Conservation (phyloP, 2,113 vertebrate genomes). For the Colaptes auratus region DNA sequence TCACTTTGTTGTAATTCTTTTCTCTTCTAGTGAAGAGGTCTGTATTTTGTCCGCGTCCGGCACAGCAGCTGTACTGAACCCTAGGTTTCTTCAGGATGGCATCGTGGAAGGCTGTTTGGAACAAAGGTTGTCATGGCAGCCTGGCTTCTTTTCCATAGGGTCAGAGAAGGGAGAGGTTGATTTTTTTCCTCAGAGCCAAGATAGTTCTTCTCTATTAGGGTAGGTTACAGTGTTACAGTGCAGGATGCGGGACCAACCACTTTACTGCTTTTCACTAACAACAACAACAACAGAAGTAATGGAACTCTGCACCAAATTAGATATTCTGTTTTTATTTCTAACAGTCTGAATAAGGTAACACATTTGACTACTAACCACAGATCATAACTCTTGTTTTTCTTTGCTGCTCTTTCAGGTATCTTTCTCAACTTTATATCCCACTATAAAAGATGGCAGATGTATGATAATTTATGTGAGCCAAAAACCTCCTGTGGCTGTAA, state of each 20-base stretch:
- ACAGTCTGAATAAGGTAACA: slow-evolving; percentile 68
- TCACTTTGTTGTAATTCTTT: slow-evolving; percentile 51
- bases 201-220: slow-evolving; percentile 79
- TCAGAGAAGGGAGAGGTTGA: slow-evolving; percentile 83
- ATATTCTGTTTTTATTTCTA: slow-evolving; percentile 61
- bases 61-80: slow-evolving; percentile 94
- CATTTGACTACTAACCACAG: slow-evolving; percentile 56
- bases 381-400: slow-evolving; percentile 34
- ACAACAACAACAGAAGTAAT: slow-evolving; percentile 59
- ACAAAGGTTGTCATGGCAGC: slow-evolving; percentile 89
- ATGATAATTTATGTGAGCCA: neutral
- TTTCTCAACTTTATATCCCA: slow-evolving; percentile 13
- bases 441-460: neutral
- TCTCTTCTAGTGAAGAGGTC: slow-evolving; percentile 91
- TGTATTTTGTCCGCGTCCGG: slow-evolving; percentile 98
- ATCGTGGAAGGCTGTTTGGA: slow-evolving; percentile 89
- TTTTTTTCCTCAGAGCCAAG: slow-evolving; percentile 77
- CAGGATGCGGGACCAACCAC: slow-evolving; percentile 64
- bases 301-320: slow-evolving; percentile 57
- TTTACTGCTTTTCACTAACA: slow-evolving; percentile 70
- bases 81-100: slow-evolving; percentile 94
- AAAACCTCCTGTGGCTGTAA: neutral
- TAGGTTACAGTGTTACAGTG: slow-evolving; percentile 74
- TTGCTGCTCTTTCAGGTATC: slow-evolving; percentile 46
- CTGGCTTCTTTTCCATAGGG: slow-evolving; percentile 83